Base-by-base conservation (phyloP, 2,797 vertebrate genomes). In the Macroramphosus scolopax region DNA sequence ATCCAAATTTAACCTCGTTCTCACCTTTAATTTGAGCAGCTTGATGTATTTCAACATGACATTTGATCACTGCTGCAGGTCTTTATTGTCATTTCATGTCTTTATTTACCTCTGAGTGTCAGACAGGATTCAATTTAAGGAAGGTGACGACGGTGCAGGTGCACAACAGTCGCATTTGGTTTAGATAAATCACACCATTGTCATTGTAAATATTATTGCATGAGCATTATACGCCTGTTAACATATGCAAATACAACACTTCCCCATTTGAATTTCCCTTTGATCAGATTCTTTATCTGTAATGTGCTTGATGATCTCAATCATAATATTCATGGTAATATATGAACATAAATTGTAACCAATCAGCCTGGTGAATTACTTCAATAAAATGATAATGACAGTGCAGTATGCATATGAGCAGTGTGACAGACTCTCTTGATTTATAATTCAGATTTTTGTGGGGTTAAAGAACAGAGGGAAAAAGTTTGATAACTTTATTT, bases 401-500 rank as follows among this genome's bases (percentile, higher is more conserved):
- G 20, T 24, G 17, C 33, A 40, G 29, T 49, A 20, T 65, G 51
- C 54, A 50, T 43, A 56, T 46, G 48, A 70, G 74, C 47, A 50
- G 37, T 30, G 39, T 55, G 58, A 81, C 64, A 63, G 28, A 52
- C 54, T 20, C 37, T 31, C 40, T 6, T 73, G 49, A 81, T 86
- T 63, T 64, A 80, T 81, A 72, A 82, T 85, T 82, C 53, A 68
- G 40, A 68, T 63, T 59, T n/a, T 56, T 0, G 30, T 44, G 41
- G 59, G 63, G 72, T 76, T 75, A 68, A 54, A 65, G 55, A 44
- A 33, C 45, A 8, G 20, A 32, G 15, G 29, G 17, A 28, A 62
- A 60, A 65, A 80, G 57, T 78, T 80, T 64, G 74, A 68, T 66
- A 82, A 80, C 68, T 80, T 78, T 72, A 47, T 66, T 68, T 72